Evolutionary conservation across 2,888 invertebrate genomes (phyloP).

Genomic region (Colletes collaris): DNA sequence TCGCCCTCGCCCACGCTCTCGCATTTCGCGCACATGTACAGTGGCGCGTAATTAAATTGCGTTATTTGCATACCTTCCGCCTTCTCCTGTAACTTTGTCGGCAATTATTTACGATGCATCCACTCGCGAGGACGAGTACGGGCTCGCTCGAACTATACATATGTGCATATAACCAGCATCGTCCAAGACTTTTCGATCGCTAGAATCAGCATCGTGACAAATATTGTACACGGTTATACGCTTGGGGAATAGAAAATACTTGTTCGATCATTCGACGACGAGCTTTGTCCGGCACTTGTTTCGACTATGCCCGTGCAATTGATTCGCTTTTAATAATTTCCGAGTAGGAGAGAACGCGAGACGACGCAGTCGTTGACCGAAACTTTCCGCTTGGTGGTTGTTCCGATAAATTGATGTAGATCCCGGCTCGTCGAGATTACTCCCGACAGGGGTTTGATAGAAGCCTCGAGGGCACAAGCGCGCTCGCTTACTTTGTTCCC

Average conservation of each 20-base stretch:
- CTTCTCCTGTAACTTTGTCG: conserved; percentile 42
- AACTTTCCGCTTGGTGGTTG: neutral
- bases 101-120: conserved; percentile 52
- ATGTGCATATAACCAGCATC: no score
- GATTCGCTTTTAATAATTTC: conserved; percentile 19
- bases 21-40: conserved; percentile 14
- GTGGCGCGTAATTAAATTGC: conserved; percentile 55
- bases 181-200: no score
- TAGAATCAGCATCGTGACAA: no score
- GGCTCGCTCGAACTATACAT: no score
- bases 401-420: conserved; percentile 24
- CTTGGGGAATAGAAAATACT: no score
- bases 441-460: conserved; percentile 43
- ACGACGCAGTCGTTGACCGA: neutral
- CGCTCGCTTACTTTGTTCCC: conserved; percentile 11
- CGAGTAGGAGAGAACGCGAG: no score
- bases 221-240: no score
- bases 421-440: conserved; percentile 6
- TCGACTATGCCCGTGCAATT: no score
- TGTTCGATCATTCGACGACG: no score
- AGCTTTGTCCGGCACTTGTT: neutral
- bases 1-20: neutral
- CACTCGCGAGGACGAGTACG: conserved; percentile 21
- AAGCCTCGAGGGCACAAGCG: conserved; percentile 24
- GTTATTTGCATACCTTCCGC: conserved; percentile 60